Evolutionary conservation across 2,113 vertebrate genomes (phyloP).

Genomic region (Ariopsis seemanni): DNA sequence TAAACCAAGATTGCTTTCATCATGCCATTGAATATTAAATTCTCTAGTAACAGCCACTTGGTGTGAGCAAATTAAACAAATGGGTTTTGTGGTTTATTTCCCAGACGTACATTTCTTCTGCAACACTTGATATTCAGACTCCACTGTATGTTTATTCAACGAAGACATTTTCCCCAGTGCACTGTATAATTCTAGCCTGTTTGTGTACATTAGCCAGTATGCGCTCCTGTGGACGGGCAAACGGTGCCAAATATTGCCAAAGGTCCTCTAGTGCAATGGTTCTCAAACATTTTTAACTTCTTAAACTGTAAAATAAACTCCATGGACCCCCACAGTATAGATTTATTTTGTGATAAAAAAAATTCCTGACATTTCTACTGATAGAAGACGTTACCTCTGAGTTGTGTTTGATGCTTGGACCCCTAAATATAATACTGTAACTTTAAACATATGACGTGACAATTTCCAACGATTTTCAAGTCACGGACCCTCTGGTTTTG

Average conservation of each 20-base stretch:
- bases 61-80: neutral
- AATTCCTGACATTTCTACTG: too few species aligned
- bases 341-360: too few species aligned
- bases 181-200: neutral
- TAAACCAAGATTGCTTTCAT: neutral
- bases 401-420: too few species aligned
- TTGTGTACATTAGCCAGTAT: neutral
- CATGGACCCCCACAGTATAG: too few species aligned
- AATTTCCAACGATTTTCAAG: too few species aligned
- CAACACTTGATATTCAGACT: neutral
- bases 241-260: neutral
- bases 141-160: neutral
- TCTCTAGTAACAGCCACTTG: neutral
- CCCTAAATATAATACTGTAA: too few species aligned
- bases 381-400: too few species aligned
- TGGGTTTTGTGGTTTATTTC: constrained; percentile 9
- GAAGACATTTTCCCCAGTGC: neutral
- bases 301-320: too few species aligned
- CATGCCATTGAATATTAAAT: neutral
- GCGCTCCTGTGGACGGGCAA: neutral
- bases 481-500: too few species aligned
- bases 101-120: neutral
- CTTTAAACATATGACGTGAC: too few species aligned
- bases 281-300: too few species aligned
- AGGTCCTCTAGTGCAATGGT: too few species aligned